A percentile compares a stretch with the other conserved stretches of the same genome.
These are phyloP conservation scores for Euzophera pinguis DNA, from an alignment of 2,888 invertebrate genomes.

Conservation along the genomic window DNA sequence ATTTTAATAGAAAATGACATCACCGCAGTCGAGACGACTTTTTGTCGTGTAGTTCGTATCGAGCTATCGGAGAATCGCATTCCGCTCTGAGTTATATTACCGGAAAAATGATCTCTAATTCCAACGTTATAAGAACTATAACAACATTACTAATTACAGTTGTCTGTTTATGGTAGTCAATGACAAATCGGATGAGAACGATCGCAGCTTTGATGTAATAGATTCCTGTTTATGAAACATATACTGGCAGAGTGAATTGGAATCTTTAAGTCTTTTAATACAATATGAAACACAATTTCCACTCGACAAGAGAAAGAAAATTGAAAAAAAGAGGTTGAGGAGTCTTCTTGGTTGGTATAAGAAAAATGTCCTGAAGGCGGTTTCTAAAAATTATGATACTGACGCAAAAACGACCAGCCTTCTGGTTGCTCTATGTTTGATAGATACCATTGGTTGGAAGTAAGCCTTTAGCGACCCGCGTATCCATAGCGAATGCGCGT, in stretches of 20 bases:
- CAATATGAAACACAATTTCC: too few species aligned
- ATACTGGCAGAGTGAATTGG: background rate
- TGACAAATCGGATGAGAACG: constrained; percentile 7
- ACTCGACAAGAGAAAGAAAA: too few species aligned
- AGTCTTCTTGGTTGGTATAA: too few species aligned
- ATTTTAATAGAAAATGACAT: constrained; percentile 44
- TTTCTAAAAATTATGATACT: too few species aligned
- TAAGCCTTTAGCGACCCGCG: too few species aligned
- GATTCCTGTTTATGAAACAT: background rate
- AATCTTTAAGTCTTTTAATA: too few species aligned
- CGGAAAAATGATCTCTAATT: constrained; percentile 29
- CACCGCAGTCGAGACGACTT: constrained; percentile 48
- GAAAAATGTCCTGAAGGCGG: too few species aligned
- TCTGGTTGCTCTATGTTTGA: too few species aligned
- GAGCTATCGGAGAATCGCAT: constrained; percentile 47
- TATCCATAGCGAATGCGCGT: too few species aligned
- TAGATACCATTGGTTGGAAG: too few species aligned
- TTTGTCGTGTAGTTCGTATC: constrained; percentile 40
- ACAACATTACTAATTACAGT: background rate
- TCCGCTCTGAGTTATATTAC: constrained; percentile 24
- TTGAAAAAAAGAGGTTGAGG: too few species aligned
- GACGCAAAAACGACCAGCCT: too few species aligned
- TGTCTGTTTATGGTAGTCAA: background rate
- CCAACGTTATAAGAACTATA: background rate
- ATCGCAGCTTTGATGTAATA: background rate